phyloP scores from a whole-genome alignment of 2,888 invertebrate genomes.

The Drosophila lutescens region DNA sequence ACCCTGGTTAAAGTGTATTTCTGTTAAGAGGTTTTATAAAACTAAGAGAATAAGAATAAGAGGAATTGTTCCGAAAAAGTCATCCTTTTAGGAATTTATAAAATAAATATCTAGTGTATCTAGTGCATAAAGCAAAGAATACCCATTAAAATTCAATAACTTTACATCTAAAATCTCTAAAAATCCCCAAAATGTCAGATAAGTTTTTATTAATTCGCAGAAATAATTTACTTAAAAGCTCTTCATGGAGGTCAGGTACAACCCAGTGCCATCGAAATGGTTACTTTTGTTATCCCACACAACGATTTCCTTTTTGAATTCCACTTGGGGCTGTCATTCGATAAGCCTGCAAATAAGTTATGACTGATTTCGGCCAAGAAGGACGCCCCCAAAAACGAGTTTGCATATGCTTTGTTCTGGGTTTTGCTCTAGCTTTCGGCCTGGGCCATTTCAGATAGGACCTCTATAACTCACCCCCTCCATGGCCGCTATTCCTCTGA shows the following conservation, averaged over 20 bases:
- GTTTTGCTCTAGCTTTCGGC: neutral
- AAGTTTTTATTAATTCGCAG: too few species aligned
- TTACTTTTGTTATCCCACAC: neutral
- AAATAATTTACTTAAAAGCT: neutral
- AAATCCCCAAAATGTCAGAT: too few species aligned
- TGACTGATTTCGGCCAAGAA: constrained; percentile 2
- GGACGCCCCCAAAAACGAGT: neutral
- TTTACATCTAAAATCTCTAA: too few species aligned
- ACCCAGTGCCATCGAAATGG: neutral
- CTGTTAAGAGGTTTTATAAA: too few species aligned
- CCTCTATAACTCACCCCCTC: constrained; percentile 2
- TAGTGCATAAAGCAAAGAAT: too few species aligned
- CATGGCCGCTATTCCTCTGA: neutral
- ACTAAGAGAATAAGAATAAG: too few species aligned
- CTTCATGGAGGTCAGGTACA: neutral
- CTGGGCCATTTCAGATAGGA: neutral
- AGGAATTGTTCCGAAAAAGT: too few species aligned
- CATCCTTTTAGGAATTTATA: too few species aligned
- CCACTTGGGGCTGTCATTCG: constrained; percentile 17
- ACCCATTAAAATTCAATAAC: too few species aligned
- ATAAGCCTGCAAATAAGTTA: constrained; percentile 23
- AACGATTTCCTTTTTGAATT: neutral
- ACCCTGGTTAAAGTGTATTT: too few species aligned
- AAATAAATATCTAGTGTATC: too few species aligned
- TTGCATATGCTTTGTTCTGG: constrained; percentile 14